Conservation (phyloP, 2,113 vertebrate species). For the Phyllostomus discolor region DNA sequence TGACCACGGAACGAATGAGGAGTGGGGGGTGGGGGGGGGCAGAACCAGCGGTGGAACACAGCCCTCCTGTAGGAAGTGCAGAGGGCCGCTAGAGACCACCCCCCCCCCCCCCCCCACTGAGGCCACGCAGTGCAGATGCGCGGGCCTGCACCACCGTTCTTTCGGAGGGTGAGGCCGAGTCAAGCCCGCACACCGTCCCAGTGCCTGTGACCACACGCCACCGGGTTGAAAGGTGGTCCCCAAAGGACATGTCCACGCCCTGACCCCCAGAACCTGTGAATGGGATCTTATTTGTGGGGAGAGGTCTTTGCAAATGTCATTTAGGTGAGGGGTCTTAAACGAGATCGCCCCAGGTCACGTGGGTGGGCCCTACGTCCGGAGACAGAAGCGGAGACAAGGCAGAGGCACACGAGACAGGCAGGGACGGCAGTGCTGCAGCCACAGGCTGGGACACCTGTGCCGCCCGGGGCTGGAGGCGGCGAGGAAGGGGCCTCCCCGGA, state of each 20-base stretch:
- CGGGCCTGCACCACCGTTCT: fast-evolving
- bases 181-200: fast-evolving
- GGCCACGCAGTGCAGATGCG: fast-evolving
- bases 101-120: neutral
- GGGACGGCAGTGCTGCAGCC: fast-evolving
- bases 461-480: no score
- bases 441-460: neutral
- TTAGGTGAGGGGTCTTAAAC: neutral
- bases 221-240: neutral
- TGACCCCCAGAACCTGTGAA: neutral
- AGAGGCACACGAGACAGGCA: neutral
- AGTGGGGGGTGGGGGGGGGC: fast-evolving
- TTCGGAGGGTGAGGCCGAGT: neutral
- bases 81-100: fast-evolving
- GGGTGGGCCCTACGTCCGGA: neutral
- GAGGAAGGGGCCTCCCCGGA: no score
- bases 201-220: neutral
- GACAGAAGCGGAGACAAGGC: neutral
- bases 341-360: neutral
- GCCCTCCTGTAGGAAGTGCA: neutral
- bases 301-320: neutral
- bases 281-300: neutral
- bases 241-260: fast-evolving
- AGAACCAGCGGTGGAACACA: neutral
- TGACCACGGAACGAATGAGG: fast-evolving